phyloP scores from a whole-genome alignment of 2,888 invertebrate species.

The Baccha elongata region DNA sequence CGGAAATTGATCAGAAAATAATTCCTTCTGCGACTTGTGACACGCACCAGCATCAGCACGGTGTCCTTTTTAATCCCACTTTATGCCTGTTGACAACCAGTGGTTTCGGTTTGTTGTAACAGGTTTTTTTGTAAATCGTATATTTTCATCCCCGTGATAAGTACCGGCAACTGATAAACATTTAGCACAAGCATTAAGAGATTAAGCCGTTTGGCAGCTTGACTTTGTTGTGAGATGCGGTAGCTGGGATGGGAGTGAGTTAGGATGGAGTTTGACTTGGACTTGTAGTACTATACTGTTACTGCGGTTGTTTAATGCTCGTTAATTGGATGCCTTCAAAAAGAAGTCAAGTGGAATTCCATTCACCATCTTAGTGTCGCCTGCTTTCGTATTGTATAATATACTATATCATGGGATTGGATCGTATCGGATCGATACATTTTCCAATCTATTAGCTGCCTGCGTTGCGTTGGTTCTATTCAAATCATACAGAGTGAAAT shows the following conservation, averaged over 20 bases:
- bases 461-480: constrained; percentile 53
- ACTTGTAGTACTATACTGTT: constrained; percentile 58
- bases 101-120: constrained; percentile 35
- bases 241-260: not conserved
- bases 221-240: constrained; percentile 22
- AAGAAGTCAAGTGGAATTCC: constrained; percentile 67
- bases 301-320: constrained; percentile 47
- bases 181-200: constrained; percentile 66
- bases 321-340: constrained; percentile 67
- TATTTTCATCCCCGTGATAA: constrained; percentile 63
- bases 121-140: constrained; percentile 43
- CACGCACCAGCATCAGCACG: constrained; percentile 51
- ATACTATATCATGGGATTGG: not conserved
- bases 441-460: constrained; percentile 48
- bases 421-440: constrained; percentile 32
- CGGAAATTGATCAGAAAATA: constrained; percentile 71
- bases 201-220: constrained; percentile 61
- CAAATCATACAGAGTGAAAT: constrained; percentile 67
- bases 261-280: not conserved
- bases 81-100: constrained; percentile 50
- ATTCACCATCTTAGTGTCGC: constrained; percentile 19
- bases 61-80: constrained; percentile 64
- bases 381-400: not conserved
- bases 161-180: constrained; percentile 68
- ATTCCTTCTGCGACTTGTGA: constrained; percentile 39